Conservation (phyloP, 2,797 vertebrate genomes). For the Scolopax rusticola region DNA sequence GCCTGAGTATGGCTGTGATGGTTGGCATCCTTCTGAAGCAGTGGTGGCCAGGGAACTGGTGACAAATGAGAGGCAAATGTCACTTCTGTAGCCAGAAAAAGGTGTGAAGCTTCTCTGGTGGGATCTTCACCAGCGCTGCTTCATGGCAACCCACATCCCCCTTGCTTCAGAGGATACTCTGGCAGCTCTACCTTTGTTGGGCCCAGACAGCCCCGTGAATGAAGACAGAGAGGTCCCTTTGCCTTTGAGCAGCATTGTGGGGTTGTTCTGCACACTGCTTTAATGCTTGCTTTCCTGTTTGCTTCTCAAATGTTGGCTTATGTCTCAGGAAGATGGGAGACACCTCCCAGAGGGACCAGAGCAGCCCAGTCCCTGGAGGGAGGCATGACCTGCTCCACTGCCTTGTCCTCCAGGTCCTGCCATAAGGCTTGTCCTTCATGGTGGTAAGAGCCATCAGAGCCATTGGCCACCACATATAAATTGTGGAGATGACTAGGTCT, state of each 20-base stretch:
- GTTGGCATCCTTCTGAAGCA: neutral
- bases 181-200: neutral
- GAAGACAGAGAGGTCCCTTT: too few species aligned
- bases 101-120: neutral
- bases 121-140: neutral
- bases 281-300: neutral
- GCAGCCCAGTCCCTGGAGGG: neutral
- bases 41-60: accelerated
- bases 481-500: neutral
- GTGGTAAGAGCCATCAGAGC: neutral
- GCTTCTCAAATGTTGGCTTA: accelerated
- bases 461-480: neutral
- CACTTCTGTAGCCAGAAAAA: neutral
- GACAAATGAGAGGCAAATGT: neutral
- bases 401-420: neutral
- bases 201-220: neutral
- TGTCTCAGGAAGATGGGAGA: too few species aligned
- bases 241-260: accelerated
- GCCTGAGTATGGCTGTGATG: accelerated
- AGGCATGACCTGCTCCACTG: neutral
- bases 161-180: accelerated
- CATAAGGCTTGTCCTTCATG: neutral
- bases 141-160: neutral
- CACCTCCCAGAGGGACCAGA: neutral
- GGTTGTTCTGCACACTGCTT: neutral